Conservation (phyloP, 2,797 vertebrate species). For the Eutrigla gurnardus region DNA sequence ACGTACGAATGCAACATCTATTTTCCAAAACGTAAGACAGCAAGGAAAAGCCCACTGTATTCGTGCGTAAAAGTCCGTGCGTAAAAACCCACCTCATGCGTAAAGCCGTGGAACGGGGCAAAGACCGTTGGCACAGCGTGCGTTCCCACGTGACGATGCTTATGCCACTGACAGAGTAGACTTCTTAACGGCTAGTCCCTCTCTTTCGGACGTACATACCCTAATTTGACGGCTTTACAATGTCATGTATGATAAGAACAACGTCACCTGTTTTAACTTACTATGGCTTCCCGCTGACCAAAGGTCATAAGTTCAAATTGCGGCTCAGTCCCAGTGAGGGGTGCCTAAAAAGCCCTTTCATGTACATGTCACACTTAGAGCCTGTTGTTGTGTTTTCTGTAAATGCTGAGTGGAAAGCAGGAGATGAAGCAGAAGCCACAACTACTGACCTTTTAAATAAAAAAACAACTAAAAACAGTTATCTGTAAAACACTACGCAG, state of each 20-base stretch:
- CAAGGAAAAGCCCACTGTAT: not conserved
- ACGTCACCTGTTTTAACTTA: conserved; percentile 69
- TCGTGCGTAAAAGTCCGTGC: conserved; percentile 47
- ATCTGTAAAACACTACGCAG: conserved; percentile 3
- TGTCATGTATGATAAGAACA: conserved; percentile 12
- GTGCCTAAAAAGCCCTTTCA: conserved; percentile 46
- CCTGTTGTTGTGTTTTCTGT: conserved; percentile 32
- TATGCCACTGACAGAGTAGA: conserved; percentile 34
- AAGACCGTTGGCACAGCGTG: conserved; percentile 45
- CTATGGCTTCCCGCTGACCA: conserved; percentile 82
- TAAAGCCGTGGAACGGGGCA: conserved; percentile 55
- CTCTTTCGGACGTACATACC: conserved; percentile 7
- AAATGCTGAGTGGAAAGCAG: conserved; percentile 32
- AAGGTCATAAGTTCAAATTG: conserved; percentile 90
- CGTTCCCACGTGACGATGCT: conserved; percentile 61
- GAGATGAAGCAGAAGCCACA: conserved; percentile 22
- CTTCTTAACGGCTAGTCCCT: conserved; percentile 6
- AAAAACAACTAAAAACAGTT: not conserved
- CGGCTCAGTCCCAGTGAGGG: conserved; percentile 41
- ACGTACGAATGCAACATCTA: conserved; percentile 26
- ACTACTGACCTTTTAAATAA: not conserved
- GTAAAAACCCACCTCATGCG: conserved; percentile 62
- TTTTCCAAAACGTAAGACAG: conserved; percentile 23
- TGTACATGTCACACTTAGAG: conserved; percentile 49
- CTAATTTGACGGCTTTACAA: conserved; percentile 29